These are phyloP conservation scores for Drosophila ananassae DNA, from an alignment of 1,140 invertebrate genomes.

Conservation along the genomic window DNA sequence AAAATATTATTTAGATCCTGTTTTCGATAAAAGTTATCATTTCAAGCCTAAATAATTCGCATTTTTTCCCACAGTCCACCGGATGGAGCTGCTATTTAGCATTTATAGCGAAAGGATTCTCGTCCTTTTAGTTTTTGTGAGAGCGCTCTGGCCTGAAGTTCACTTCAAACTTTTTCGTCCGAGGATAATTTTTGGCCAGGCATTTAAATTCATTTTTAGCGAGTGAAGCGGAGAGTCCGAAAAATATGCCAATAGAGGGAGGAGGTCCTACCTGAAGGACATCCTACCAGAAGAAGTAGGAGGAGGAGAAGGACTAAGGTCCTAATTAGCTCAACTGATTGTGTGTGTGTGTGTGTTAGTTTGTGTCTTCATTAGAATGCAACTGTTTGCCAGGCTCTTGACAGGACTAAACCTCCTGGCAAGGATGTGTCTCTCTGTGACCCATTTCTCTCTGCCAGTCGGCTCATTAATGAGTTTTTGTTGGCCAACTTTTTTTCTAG, in stretches of 20 bases:
- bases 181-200: conserved; percentile 28
- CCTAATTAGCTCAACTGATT: conserved; percentile 57
- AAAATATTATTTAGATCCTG: too few relatives aligned
- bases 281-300: background rate
- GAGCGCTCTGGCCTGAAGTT: conserved; percentile 24
- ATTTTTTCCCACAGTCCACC: too few relatives aligned
- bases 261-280: background rate
- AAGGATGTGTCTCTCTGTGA: conserved; percentile 27
- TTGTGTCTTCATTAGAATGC: conserved; percentile 71
- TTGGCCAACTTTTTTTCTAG: conserved; percentile 49
- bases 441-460: conserved; percentile 54
- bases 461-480: conserved; percentile 76
- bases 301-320: background rate
- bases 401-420: conserved; percentile 8
- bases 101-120: conserved; percentile 3
- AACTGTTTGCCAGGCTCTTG: conserved; percentile 63
- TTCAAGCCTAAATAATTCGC: too few relatives aligned
- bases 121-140: background rate
- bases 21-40: too few relatives aligned
- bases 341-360: conserved; percentile 11
- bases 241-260: conserved; percentile 21
- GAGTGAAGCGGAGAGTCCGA: conserved; percentile 5
- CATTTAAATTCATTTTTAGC: conserved; percentile 52
- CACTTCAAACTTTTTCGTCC: conserved; percentile 31
- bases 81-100: background rate